phyloP scores from a whole-genome alignment of 2,113 vertebrate genomes.

The Steatornis caripensis region DNA sequence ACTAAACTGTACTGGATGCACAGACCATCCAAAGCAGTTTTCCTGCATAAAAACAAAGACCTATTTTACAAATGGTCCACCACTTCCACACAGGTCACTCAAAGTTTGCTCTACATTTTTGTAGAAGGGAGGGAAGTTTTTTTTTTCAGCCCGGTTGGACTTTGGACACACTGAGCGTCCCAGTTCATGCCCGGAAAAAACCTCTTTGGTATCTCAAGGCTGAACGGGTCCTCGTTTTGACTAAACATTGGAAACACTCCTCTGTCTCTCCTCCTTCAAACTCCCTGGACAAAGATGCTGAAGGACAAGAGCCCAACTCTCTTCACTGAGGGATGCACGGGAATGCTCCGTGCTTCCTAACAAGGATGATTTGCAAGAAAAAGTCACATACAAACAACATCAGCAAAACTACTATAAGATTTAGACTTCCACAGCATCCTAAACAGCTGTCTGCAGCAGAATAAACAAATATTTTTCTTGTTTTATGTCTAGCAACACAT shows the following conservation, averaged over 20 bases:
- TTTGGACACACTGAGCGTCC: background rate
- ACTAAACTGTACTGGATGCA: background rate
- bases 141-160: background rate
- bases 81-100: background rate
- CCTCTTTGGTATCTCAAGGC: background rate
- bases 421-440: background rate
- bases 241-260: background rate
- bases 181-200: background rate
- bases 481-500: background rate
- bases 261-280: background rate
- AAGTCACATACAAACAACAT: background rate
- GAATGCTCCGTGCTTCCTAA: background rate
- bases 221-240: background rate
- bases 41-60: background rate
- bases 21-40: background rate
- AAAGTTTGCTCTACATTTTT: background rate
- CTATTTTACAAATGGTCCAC: background rate
- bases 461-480: constrained; percentile 19
- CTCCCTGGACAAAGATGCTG: background rate
- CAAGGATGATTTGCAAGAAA: background rate
- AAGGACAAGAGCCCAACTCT: background rate
- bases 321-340: background rate
- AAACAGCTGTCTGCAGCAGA: background rate
- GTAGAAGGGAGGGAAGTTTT: background rate
- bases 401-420: background rate